phyloP scores from a whole-genome alignment of 2,113 vertebrate genomes.

The Leucopternis melanops region DNA sequence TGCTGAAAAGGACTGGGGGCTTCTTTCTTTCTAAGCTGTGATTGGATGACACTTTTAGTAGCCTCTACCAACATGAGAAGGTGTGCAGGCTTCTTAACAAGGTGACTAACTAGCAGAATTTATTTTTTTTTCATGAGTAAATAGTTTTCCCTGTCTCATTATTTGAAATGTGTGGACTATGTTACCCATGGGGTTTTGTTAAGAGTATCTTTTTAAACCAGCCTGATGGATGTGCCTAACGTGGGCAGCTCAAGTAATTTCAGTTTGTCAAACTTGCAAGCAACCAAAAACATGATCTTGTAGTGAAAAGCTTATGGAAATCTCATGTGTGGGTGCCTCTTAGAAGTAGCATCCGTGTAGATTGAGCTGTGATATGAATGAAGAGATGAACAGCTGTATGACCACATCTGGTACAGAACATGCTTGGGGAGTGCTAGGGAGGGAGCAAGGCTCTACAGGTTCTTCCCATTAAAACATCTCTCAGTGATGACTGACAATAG shows the following conservation, averaged over 20 bases:
- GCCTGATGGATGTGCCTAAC: neutral
- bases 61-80: neutral
- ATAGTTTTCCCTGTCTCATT: neutral
- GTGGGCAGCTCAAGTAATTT: neutral
- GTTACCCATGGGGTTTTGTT: neutral
- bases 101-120: neutral
- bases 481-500: neutral
- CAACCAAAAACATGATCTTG: neutral
- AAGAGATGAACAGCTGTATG: neutral
- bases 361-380: neutral
- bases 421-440: fast-evolving
- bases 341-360: neutral
- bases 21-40: neutral
- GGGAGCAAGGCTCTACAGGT: neutral
- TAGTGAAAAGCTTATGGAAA: neutral
- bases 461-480: neutral
- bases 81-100: neutral
- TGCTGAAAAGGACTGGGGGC: neutral
- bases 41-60: neutral
- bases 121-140: neutral
- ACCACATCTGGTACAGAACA: neutral
- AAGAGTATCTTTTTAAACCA: neutral
- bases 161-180: neutral
- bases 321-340: neutral
- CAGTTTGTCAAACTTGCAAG: neutral